Evolutionary conservation across 2,888 invertebrate species (phyloP), one percentile per base, ranked within the genome.

Genomic region (Diploptera punctata): DNA sequence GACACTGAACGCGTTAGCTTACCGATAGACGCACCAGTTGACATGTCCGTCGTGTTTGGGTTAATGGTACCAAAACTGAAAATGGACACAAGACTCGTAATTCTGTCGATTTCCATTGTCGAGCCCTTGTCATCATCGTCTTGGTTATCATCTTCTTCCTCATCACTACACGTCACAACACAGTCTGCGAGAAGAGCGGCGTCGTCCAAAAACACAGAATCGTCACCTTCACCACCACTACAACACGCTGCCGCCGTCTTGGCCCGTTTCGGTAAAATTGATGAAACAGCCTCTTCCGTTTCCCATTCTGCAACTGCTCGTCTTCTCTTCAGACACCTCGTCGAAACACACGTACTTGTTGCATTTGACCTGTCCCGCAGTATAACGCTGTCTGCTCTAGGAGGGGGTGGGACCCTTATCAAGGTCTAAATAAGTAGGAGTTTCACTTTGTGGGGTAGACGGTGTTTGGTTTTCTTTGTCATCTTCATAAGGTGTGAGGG

Each of bases 81-180:
- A 77, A 87, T 87, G 67, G 87, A 87, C 75, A 87, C 87, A 75
- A 88, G 79, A 73, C 86, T 87, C 49, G 87, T 87, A 75, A 88
- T 86, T 76, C 87, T 82, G 79, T 88, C 87, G 76, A 87, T 86
- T 80, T 87, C 87, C 87, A 87, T 87, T 13, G 83, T 82, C 19
- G 80, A 77, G 29, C 77, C 76, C 60, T 77, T 75, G 61, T 78
- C 77, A 18, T 76, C 75, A 38, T 77, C 78, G 24, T 77, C 75
- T 49, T 78, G 78, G 65, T 79, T 75, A 16, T 74, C 71, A 62
- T 77, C 77, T n/a, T 75, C 76, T 57, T 78, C 79, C 19, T 77
- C 75, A 54, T 78, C 78, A 49, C 78, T 24, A 9, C 44, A 24
- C 24, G 44, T 78, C 62, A 78, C 76, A 33, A 83, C 82, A 68